These are phyloP conservation scores for Furcifer pardalis DNA, from an alignment of 2,797 vertebrate species.

Conservation along the genomic window DNA sequence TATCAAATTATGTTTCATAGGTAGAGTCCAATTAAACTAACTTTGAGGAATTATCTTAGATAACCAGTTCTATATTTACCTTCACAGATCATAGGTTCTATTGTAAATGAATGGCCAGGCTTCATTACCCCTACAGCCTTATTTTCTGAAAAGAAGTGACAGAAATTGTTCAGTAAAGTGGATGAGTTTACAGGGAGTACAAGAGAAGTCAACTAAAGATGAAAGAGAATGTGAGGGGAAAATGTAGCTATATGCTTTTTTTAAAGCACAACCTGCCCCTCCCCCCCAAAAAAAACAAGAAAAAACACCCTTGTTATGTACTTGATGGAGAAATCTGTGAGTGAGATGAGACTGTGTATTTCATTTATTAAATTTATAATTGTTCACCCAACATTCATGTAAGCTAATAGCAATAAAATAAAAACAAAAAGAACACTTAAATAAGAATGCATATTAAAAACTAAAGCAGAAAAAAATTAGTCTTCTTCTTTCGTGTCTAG, in stretches of 20 bases:
- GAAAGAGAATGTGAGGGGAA: background rate
- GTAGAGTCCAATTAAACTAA: background rate
- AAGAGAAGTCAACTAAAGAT: background rate
- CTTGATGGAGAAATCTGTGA: background rate
- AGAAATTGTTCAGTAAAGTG: slow-evolving; percentile 25
- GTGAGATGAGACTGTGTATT: background rate
- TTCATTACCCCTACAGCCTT: slow-evolving; percentile 99
- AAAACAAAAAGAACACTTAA: too few relatives aligned
- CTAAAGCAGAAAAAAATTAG: too few relatives aligned
- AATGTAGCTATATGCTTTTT: background rate
- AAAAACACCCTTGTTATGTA: background rate
- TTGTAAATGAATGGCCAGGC: slow-evolving; percentile 97
- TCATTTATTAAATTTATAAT: too few relatives aligned
- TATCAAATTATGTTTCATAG: background rate
- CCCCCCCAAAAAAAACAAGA: too few relatives aligned
- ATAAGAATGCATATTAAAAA: too few relatives aligned
- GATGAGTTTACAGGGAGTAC: background rate
- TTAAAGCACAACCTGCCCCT: background rate
- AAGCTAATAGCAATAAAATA: too few relatives aligned
- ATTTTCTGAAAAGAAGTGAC: slow-evolving; percentile 87
- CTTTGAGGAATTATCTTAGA: background rate
- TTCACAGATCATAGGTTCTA: slow-evolving; percentile 99
- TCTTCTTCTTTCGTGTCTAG: too few relatives aligned
- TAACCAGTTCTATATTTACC: slow-evolving; percentile 78
- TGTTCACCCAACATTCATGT: too few relatives aligned